These are phyloP conservation scores for Lypha dubia DNA, from an alignment of 2,888 invertebrate genomes.

Conservation along the genomic window DNA sequence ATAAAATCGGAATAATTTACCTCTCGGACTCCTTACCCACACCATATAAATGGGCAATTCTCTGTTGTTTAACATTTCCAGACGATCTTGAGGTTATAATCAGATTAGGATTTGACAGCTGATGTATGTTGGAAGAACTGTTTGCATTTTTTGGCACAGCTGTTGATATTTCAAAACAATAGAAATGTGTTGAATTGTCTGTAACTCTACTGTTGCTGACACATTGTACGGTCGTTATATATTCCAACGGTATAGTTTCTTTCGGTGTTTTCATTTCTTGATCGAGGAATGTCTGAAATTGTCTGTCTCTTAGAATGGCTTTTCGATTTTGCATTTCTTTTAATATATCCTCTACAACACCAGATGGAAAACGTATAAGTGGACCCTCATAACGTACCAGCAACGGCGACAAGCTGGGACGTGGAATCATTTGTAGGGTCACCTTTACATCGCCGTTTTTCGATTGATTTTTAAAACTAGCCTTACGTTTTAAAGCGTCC, in stretches of 20 bases:
- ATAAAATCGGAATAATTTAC: conserved; percentile 56
- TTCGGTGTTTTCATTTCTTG: conserved; percentile 88
- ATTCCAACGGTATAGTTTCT: conserved; percentile 88
- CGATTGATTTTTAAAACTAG: conserved; percentile 79
- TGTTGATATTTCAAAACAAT: conserved; percentile 83
- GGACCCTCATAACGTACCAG: conserved; percentile 82
- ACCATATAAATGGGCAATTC: conserved; percentile 82
- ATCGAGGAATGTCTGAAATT: conserved; percentile 89
- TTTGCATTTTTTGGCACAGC: conserved; percentile 80
- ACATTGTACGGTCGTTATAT: conserved; percentile 83
- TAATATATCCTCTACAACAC: conserved; percentile 88
- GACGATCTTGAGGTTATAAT: conserved; percentile 79
- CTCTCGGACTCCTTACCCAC: conserved; percentile 83
- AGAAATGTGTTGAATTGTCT: conserved; percentile 82
- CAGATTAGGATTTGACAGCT: conserved; percentile 82
- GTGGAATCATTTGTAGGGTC: conserved; percentile 82
- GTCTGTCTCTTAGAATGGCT: conserved; percentile 89
- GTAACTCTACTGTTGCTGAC: conserved; percentile 84
- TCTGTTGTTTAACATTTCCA: conserved; percentile 81
- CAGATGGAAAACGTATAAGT: conserved; percentile 83
- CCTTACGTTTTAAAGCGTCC: conserved; percentile 81
- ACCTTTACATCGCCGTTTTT: conserved; percentile 78
- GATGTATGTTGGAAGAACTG: conserved; percentile 63
- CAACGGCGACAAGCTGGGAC: conserved; percentile 81
- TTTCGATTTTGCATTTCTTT: conserved; percentile 90